Conservation (phyloP, 2,113 vertebrate genomes). For the Myocastor coypus region DNA sequence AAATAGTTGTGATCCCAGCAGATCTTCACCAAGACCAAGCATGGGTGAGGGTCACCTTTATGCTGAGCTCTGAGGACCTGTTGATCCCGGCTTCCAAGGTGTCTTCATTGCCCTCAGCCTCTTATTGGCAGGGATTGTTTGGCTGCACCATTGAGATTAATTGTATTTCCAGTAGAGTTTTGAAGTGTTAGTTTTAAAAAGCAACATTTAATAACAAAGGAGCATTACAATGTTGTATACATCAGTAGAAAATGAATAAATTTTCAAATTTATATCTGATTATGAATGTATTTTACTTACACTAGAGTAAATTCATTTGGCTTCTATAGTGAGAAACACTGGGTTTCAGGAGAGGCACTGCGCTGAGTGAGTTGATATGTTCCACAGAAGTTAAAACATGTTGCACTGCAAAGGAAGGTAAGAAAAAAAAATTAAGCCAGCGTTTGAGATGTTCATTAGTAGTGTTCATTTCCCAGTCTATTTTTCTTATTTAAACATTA, state of each 20-base stretch:
- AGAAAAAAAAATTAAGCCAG: no score
- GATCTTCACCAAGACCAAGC: background rate
- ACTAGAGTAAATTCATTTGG: background rate
- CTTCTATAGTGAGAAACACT: background rate
- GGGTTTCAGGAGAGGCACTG: no score
- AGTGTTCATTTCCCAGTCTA: no score
- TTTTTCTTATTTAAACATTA: no score
- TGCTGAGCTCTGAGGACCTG: background rate
- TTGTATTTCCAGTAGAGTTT: background rate
- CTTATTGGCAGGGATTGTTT: background rate
- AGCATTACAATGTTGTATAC: background rate
- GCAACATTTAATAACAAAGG: background rate
- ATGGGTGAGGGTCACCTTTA: background rate
- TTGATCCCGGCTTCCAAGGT: background rate
- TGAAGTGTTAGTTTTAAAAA: no score
- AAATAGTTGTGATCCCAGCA: no score
- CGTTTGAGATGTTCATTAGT: no score
- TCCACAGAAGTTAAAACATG: no score
- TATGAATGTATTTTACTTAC: background rate
- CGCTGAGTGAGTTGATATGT: no score
- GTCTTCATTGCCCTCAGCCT: background rate
- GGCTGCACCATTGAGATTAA: background rate
- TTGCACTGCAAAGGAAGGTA: no score
- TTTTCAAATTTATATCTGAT: background rate
- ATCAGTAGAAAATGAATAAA: background rate